phyloP scores from a whole-genome alignment of 2,113 vertebrate genomes.

The Tauraco erythrolophus region DNA sequence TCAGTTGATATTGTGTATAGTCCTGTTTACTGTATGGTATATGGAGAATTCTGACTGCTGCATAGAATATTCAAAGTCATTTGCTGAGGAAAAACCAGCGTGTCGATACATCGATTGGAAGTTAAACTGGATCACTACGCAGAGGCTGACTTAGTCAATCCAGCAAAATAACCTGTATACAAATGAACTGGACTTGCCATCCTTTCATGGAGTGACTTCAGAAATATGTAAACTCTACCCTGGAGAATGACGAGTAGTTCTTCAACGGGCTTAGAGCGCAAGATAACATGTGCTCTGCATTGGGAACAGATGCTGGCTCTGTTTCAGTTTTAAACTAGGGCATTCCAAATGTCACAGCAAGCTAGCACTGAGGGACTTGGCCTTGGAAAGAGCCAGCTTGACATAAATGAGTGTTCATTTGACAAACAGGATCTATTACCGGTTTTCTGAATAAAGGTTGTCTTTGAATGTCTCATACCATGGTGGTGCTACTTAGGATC shows the following conservation, averaged over 20 bases:
- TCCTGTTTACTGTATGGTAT: background rate
- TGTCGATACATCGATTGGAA: background rate
- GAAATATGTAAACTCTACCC: background rate
- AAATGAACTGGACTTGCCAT: background rate
- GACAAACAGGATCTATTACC: slow-evolving; percentile 30
- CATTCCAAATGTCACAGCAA: slow-evolving; percentile 66
- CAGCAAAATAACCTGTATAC: background rate
- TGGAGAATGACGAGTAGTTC: background rate
- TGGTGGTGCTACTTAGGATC: background rate
- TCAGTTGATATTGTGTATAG: background rate
- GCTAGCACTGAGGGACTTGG: slow-evolving; percentile 28
- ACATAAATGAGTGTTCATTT: slow-evolving; percentile 30
- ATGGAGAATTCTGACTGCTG: background rate
- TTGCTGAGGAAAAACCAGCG: background rate
- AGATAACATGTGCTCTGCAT: slow-evolving; percentile 27
- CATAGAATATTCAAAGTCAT: too few relatives aligned
- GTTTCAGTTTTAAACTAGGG: slow-evolving; percentile 62
- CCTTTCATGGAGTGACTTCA: background rate
- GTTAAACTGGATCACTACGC: background rate
- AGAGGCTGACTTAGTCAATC: background rate
- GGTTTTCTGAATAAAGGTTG: background rate
- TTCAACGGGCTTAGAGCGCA: background rate
- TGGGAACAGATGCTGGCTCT: slow-evolving; percentile 47
- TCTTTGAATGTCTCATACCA: background rate
- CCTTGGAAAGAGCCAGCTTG: slow-evolving; percentile 15